phyloP scores from a whole-genome alignment of 2,113 vertebrate species.

The Perccottus glenii region DNA sequence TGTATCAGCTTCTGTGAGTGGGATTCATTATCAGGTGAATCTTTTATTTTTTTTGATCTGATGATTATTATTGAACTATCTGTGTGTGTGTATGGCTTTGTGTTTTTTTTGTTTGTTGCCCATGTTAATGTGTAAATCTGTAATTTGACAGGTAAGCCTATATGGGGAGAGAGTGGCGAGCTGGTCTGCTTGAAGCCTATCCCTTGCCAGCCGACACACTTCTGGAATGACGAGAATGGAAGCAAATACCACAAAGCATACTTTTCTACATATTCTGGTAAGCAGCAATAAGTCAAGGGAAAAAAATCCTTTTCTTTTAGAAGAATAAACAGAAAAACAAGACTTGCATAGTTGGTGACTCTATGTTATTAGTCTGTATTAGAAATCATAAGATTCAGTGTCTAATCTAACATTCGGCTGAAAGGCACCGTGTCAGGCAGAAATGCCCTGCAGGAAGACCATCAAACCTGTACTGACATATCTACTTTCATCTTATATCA shows the following conservation, averaged over 20 bases:
- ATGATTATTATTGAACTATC: not conserved
- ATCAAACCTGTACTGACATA: not conserved
- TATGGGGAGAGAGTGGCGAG: slow-evolving; percentile 95
- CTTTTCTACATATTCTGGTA: slow-evolving; percentile 92
- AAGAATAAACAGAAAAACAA: not conserved
- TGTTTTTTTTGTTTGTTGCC: slow-evolving; percentile 17
- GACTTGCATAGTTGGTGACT: too few relatives aligned
- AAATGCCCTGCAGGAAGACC: too few relatives aligned
- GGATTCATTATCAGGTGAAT: slow-evolving; percentile 10
- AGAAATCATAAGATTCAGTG: too few relatives aligned
- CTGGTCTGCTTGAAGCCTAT: slow-evolving; percentile 93
- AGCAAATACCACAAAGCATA: slow-evolving; percentile 95
- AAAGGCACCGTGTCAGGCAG: too few relatives aligned
- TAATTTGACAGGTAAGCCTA: slow-evolving; percentile 83
- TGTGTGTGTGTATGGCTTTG: not conserved
- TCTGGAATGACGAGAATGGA: slow-evolving; percentile 95
- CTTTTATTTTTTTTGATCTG: not conserved
- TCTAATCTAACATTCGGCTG: too few relatives aligned
- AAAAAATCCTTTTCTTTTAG: not conserved
- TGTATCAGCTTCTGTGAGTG: slow-evolving; percentile 20
- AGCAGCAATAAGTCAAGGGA: not conserved
- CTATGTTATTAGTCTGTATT: too few relatives aligned
- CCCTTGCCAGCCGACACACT: slow-evolving; percentile 94
- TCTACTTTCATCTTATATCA: not conserved
- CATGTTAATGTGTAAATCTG: slow-evolving; percentile 11